These are phyloP conservation scores for Drosophila auraria DNA, from an alignment of 1,140 invertebrate genomes.

Conservation along the genomic window DNA sequence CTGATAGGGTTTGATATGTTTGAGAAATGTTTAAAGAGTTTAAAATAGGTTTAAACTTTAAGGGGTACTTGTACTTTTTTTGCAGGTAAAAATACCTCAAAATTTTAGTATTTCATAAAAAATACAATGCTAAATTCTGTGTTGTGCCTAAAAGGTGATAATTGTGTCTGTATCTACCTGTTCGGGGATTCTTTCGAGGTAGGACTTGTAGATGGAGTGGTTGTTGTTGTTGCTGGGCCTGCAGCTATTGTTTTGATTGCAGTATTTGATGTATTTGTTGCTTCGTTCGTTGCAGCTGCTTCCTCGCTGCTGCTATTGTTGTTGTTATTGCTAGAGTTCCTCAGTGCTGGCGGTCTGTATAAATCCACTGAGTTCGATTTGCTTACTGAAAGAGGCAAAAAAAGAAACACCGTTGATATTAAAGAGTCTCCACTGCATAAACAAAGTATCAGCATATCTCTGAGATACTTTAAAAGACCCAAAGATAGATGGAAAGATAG, in stretches of 20 bases:
- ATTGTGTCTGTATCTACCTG: constrained; percentile 37
- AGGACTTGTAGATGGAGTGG: constrained; percentile 31
- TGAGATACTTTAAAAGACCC: constrained; percentile 15
- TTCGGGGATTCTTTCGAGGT: constrained; percentile 54
- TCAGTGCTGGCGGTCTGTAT: constrained; percentile 78
- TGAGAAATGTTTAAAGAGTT: neutral
- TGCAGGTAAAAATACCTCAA: too few relatives aligned
- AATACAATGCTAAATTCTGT: neutral
- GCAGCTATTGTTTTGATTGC: constrained; percentile 43
- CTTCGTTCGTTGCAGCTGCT: constrained; percentile 48
- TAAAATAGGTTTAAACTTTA: too few relatives aligned
- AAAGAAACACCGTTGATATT: neutral
- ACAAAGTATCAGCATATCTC: neutral
- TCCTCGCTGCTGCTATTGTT: constrained; percentile 62
- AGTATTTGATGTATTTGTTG: constrained; percentile 20
- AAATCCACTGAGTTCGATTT: constrained; percentile 83
- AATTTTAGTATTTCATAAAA: too few relatives aligned
- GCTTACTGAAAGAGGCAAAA: constrained; percentile 49
- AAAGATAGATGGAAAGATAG: constrained; percentile 6
- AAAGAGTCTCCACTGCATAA: neutral
- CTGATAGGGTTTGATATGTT: neutral
- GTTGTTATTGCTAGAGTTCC: constrained; percentile 58
- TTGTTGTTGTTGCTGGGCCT: constrained; percentile 46
- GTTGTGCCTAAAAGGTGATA: neutral
- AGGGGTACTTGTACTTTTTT: too few relatives aligned